These are phyloP conservation scores for Drosophila lacteicornis DNA, from an alignment of 1,140 invertebrate species.

Conservation along the genomic window DNA sequence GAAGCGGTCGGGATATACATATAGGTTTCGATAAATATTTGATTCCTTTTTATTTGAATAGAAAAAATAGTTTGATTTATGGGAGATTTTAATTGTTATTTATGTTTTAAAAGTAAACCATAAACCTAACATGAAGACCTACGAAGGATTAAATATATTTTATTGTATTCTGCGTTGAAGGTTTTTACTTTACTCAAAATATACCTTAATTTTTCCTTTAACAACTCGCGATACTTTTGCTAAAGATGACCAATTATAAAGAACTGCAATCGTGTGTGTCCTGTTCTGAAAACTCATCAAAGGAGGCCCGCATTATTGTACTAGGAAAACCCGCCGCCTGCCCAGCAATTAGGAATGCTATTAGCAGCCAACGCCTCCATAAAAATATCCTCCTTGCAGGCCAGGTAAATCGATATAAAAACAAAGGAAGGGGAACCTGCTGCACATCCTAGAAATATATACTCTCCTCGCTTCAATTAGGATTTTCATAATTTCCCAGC, in stretches of 20 bases:
- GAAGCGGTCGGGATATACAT: constrained; percentile 20
- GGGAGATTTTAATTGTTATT: neutral
- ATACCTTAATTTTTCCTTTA: neutral
- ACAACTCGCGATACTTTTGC: constrained; percentile 8
- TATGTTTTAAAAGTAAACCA: neutral
- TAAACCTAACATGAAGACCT: neutral
- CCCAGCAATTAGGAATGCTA: constrained; percentile 72
- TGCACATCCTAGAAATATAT: constrained; percentile 15
- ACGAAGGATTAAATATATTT: no score
- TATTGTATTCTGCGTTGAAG: neutral
- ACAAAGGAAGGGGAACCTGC: constrained; percentile 9
- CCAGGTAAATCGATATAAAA: constrained; percentile 33
- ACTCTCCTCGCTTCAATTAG: constrained; percentile 65
- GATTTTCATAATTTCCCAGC: constrained; percentile 79
- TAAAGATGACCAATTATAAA: constrained; percentile 8
- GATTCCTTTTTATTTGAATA: constrained; percentile 13
- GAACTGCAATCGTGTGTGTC: constrained; percentile 56
- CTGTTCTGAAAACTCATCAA: constrained; percentile 49
- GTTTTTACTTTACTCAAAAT: no score
- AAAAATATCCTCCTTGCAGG: constrained; percentile 33
- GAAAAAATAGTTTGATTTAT: constrained; percentile 34
- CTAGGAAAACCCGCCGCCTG: constrained; percentile 45
- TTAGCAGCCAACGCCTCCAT: constrained; percentile 65
- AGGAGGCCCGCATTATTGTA: constrained; percentile 49
- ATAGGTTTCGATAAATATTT: constrained; percentile 13